Evolutionary conservation across 2,113 vertebrate genomes (phyloP).

Genomic region (Erpornis zantholeuca): DNA sequence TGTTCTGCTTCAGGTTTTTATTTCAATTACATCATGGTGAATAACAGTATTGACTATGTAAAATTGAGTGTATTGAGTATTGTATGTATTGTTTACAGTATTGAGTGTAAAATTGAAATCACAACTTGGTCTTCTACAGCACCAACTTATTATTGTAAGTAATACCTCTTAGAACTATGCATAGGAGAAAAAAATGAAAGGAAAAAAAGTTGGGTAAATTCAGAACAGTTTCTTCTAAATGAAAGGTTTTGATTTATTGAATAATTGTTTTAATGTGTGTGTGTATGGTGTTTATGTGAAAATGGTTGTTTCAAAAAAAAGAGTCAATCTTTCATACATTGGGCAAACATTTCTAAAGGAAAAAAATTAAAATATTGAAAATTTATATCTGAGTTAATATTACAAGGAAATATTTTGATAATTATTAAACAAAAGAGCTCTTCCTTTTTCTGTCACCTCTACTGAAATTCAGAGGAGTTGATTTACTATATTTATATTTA

Average conservation of each 20-base stretch:
- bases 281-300: neutral
- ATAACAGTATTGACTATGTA: neutral
- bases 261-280: neutral
- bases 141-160: neutral
- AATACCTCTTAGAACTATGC: neutral
- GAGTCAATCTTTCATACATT: neutral
- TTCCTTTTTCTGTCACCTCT: neutral
- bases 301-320: neutral
- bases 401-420: neutral
- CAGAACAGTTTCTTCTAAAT: neutral
- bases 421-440: neutral
- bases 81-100: neutral
- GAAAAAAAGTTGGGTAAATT: rapidly evolving
- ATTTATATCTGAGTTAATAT: neutral
- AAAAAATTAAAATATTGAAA: neutral
- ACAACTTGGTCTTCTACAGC: neutral
- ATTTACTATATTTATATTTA: neutral
- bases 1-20: neutral
- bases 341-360: neutral
- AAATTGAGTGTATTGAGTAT: too few species aligned
- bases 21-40: neutral
- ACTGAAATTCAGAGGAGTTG: neutral
- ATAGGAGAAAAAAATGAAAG: neutral
- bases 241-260: neutral
- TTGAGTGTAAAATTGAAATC: neutral